Percentiles rank a stretch among this genome's conserved stretches.
Evolutionary conservation across 53 echinoderm and acorn worm species (phyloP).

Genomic region (Hippasteria phrygiana): DNA sequence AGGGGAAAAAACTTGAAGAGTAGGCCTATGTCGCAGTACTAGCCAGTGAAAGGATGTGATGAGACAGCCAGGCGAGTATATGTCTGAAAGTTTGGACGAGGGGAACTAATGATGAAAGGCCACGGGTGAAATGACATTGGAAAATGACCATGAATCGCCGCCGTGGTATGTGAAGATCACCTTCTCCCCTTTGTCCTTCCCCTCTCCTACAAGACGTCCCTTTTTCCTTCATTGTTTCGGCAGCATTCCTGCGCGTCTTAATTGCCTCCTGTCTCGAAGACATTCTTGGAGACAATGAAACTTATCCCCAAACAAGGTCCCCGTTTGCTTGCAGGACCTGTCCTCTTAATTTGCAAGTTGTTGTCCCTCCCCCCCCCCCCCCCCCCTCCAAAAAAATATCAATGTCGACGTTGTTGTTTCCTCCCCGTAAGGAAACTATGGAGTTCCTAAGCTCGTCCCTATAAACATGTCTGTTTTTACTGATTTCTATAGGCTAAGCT

Average conservation of each 20-base stretch:
- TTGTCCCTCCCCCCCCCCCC: not conserved
- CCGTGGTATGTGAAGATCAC: not conserved
- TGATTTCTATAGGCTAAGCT: no score
- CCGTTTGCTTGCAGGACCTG: not conserved
- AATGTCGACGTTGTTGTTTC: not conserved
- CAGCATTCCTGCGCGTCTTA: not conserved
- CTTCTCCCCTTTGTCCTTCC: not conserved
- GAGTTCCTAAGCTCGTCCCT: not conserved
- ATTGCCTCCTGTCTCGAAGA: not conserved
- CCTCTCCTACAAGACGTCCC: not conserved
- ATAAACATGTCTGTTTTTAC: no score
- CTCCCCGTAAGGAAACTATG: not conserved
- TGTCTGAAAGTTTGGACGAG: no score
- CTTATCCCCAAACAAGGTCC: conserved; percentile 14
- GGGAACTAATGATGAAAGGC: no score
- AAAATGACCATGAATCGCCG: not conserved
- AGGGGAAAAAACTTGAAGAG: no score
- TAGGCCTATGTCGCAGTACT: no score
- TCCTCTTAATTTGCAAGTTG: not conserved
- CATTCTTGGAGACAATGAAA: not conserved
- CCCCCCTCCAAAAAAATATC: not conserved
- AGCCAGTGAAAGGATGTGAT: no score
- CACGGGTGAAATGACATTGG: not conserved
- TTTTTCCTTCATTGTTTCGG: not conserved
- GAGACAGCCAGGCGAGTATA: no score